These are phyloP conservation scores for Echeneis naucrates DNA, from an alignment of 2,797 vertebrate species.

Conservation along the genomic window DNA sequence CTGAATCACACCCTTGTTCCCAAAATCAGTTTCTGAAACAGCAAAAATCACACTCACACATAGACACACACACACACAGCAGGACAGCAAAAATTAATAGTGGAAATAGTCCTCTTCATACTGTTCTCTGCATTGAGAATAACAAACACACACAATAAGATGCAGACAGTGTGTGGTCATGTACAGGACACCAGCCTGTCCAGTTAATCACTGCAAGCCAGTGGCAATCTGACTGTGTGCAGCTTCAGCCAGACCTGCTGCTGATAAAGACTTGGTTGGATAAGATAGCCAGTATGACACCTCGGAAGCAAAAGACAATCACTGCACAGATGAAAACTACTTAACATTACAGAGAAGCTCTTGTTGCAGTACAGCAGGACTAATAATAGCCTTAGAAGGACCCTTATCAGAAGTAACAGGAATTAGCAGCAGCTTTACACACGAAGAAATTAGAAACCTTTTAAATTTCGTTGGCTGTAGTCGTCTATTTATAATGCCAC, in stretches of 20 bases:
- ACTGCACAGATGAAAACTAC: constrained; percentile 40
- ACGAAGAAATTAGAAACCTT: neutral
- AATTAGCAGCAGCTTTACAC: neutral
- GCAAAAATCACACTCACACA: constrained; percentile 12
- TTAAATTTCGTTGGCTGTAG: neutral
- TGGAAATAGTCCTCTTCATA: neutral
- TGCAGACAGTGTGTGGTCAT: neutral
- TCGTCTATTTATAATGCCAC: neutral
- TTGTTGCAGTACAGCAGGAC: constrained; percentile 20
- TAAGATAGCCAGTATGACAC: constrained; percentile 63
- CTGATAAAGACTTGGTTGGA: constrained; percentile 51
- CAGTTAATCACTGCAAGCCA: neutral
- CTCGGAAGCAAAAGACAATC: constrained; percentile 28
- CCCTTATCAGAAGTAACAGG: constrained; percentile 5
- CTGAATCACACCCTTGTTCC: neutral
- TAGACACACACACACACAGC: neutral
- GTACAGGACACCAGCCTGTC: neutral
- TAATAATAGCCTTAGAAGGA: constrained; percentile 32
- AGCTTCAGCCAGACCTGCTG: constrained; percentile 5
- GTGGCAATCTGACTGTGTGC: constrained; percentile 11
- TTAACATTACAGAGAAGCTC: constrained; percentile 60
- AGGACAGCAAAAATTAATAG: neutral
- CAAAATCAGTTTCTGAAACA: constrained; percentile 22
- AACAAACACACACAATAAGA: constrained; percentile 7
- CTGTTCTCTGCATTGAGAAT: neutral